Base-by-base conservation (phyloP, 2,888 invertebrate genomes). In the Caenorhabditis sp. region DNA sequence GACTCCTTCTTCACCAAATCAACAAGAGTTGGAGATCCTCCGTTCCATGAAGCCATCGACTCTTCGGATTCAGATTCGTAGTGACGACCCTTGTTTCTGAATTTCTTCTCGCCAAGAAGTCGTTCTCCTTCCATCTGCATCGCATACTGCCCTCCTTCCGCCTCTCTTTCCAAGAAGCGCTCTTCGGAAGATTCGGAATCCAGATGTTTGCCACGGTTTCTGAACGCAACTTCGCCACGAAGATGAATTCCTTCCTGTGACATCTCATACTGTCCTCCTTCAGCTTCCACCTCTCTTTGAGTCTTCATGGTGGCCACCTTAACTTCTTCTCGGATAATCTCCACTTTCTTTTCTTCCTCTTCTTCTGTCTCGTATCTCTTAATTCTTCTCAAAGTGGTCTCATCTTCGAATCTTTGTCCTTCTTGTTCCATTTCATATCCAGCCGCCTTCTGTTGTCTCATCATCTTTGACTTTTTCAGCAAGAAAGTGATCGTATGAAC, bases 1-100 rank as follows among this genome's bases (percentile, higher is more conserved):
- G 88, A 88, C 58, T 91, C 91, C 61, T 91, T 89, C 74, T 90
- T 90, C 28, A 89, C 81, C 49, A 90, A 82, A 44, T 89, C 89
- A n/a, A 89, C 89, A 16, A 86, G 35, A 8, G 89, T 89, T 19
- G 88, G 88, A 38, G 84, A 85, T 75, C 88, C 88, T 68, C 82
- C 85, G 66, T 84, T 81, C 86, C 85, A 86, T 8, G 83, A 74
- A 58, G 44, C 68, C 72, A 64, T 72, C 12, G 85, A 85, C 59
- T 87, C 87, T 24, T 87, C 88, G 5, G 85, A 85, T 61, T 86
- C 86, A 4, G 82, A 82, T 68, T 87, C 88, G 63, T 86, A 88
- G 19, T 69, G 85, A 54, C 73, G 68, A 41, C 80, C 84, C n/a
- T 74, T 66, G 61, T 79, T 79, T 19, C 85, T 31, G 61, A 84